phyloP scores from a whole-genome alignment of 2,888 invertebrate species.

The Hemicrepidius hirtus region DNA sequence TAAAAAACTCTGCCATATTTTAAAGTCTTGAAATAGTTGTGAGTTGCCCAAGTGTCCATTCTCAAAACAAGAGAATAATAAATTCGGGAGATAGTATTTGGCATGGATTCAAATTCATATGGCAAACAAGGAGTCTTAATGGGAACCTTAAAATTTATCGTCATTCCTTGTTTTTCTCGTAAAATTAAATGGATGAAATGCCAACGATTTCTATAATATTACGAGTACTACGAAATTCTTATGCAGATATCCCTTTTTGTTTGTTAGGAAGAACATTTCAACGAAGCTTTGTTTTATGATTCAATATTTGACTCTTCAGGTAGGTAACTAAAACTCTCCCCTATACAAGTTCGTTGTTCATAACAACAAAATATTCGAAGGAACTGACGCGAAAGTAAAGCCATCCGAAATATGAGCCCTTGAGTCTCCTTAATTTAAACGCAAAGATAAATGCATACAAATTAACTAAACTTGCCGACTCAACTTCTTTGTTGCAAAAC shows the following conservation, averaged over 20 bases:
- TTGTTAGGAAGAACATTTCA: conserved; percentile 28
- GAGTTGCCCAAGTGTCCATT: conserved; percentile 55
- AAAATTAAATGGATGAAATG: conserved; percentile 52
- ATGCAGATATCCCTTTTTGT: conserved; percentile 35
- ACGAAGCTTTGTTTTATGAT: conserved; percentile 30
- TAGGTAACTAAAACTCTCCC: conserved; percentile 27
- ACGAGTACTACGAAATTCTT: conserved; percentile 32
- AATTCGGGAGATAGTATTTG: conserved; percentile 63
- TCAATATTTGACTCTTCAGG: conserved; percentile 37
- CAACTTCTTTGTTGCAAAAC: conserved; percentile 16
- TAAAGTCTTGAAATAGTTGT: conserved; percentile 51
- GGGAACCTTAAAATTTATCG: conserved; percentile 61
- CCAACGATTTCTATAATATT: conserved; percentile 34
- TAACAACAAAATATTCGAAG: conserved; percentile 35
- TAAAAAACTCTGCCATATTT: conserved; percentile 42
- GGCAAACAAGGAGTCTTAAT: conserved; percentile 62
- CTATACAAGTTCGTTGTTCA: conserved; percentile 28
- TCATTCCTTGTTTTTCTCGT: conserved; percentile 46
- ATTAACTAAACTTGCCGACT: conserved; percentile 26
- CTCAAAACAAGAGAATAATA: conserved; percentile 62
- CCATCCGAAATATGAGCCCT: conserved; percentile 26
- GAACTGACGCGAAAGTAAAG: conserved; percentile 30
- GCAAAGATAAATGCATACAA: conserved; percentile 30
- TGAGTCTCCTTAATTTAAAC: conserved; percentile 24
- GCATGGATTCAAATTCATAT: conserved; percentile 64